Base-by-base conservation (phyloP, 2,797 vertebrate genomes). In the Lacerta bilineata region DNA sequence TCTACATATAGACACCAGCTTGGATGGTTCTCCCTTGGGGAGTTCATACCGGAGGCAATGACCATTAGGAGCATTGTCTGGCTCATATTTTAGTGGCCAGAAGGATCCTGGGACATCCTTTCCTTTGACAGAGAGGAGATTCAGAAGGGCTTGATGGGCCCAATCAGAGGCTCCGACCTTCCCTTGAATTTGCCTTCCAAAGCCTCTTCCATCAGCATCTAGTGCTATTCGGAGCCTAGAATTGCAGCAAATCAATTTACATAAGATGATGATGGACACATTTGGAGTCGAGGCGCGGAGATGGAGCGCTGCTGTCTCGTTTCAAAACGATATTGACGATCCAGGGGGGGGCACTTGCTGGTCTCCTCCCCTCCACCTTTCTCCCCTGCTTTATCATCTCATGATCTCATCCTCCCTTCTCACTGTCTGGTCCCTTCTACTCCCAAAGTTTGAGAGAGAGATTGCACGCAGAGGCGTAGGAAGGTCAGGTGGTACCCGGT, bases 211-310 rank as follows among this genome's bases (percentile, higher is more conserved):
- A n/a, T 95, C 90, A 91, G 74, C 79, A 79, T 89, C 36, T 80
- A 87, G 39, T 39, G 33, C 55, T 0, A 3, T 23, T 72, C 10
- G 76, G 69, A 78, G 0, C 0, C 43, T 20, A 83, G 29, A 68
- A 78, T 68, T 78, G 80, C 77, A 39, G 83, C 0, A 91, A 94
- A 95, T 92, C 87, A 10, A 2, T 90, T 95, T 91, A 91, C 10
- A 46, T 78, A 68, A n/a, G 15, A 23, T 23, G 41, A 18, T 20
- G 46, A 78, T 39, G 1, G 3, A 80, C 39, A 23, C 0, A 1
- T 66, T 71, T 36, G 41, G 83, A 69, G 76, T n/a, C 64, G 11
- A 81, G 39, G 75, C 25, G n/a, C 3, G 46, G 84, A 68, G 83
- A 82, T 87, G 83, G 87, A 93, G 86, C 39, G 68, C 20, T 64